A percentile compares a stretch with the other conserved stretches of the same genome.
Conservation (phyloP, 2,797 vertebrate species). For the Ispidina picta region DNA sequence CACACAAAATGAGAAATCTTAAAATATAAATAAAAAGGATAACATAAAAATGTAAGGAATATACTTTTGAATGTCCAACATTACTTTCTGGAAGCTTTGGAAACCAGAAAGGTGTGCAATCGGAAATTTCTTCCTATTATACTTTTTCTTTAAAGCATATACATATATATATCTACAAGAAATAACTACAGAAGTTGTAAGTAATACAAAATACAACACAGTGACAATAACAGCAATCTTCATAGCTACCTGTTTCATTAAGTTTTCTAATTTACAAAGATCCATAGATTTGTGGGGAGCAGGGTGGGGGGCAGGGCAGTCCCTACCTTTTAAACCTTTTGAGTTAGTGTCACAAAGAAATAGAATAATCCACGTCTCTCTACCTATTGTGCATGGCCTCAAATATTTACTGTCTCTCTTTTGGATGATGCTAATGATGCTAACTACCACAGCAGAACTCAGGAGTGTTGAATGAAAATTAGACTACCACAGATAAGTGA, state of each 20-base stretch:
- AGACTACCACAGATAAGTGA: not conserved
- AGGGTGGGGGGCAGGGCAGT: not conserved
- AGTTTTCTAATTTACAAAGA: not conserved
- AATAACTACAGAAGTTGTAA: not conserved
- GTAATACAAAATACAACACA: not conserved
- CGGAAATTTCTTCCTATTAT: not conserved
- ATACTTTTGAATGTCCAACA: not conserved
- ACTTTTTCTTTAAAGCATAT: not conserved
- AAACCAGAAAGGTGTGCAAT: not conserved
- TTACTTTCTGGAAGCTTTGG: not conserved
- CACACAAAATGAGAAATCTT: not conserved
- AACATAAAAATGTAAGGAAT: not conserved
- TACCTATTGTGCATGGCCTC: not conserved
- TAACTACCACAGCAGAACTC: not conserved
- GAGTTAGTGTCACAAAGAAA: not conserved
- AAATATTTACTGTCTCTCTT: not conserved
- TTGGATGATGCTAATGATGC: no score
- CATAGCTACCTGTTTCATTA: not conserved
- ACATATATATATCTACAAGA: not conserved
- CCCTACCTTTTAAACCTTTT: not conserved
- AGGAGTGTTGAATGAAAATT: not conserved
- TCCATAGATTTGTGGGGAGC: not conserved
- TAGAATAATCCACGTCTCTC: not conserved
- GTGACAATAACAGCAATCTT: not conserved
- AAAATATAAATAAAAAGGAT: not conserved